Base-by-base conservation (phyloP, 2,113 vertebrate genomes). In the Gallinago undulata region DNA sequence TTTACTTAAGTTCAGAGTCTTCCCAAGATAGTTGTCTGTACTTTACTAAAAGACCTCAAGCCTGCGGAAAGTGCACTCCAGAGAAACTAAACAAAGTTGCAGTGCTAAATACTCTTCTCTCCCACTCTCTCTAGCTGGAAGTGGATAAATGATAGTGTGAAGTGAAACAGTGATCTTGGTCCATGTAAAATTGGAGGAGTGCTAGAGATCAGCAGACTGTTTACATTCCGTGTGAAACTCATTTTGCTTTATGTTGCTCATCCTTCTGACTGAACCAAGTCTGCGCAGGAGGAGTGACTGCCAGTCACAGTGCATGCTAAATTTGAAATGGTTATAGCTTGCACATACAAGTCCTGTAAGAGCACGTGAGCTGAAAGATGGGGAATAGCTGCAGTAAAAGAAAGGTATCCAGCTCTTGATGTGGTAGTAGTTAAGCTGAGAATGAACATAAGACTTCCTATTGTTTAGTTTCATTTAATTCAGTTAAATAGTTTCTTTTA, bases 71-170 rank as follows among this genome's bases (percentile, higher is more conserved):
- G 76, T 75, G 12, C 56, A 94, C 33, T 76, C 66, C 24, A 48
- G 74, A 59, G 87, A 56, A 81, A 50, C 69, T 82, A 57, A 91
- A 88, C 67, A 50, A 93, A 95, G 41, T 41, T 87, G 45, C 31
- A 69, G 66, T 84, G 81, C 91, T 94, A 93, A 94, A 95, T 84
- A 82, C 48, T 85, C 62, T 55, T 72, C 51, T 94, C 91, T 96
- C 93, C 89, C 81, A 79, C 93, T 68, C 69, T 76, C 4, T 87
- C 43, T 87, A 5, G 24, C 73, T 94, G 89, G 41, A 85, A 85
- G 72, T 69, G 31, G 76, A 60, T 84, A 82, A 95, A 66, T 35
- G 83, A 27, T 63, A 33, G 77, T 87, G 80, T 93, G 89, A 96
- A 94, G 51, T 81, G 77, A 89, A 92, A 75, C 25, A 50, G 51